phyloP scores from a whole-genome alignment of 2,888 invertebrate species.

The Dione juno region DNA sequence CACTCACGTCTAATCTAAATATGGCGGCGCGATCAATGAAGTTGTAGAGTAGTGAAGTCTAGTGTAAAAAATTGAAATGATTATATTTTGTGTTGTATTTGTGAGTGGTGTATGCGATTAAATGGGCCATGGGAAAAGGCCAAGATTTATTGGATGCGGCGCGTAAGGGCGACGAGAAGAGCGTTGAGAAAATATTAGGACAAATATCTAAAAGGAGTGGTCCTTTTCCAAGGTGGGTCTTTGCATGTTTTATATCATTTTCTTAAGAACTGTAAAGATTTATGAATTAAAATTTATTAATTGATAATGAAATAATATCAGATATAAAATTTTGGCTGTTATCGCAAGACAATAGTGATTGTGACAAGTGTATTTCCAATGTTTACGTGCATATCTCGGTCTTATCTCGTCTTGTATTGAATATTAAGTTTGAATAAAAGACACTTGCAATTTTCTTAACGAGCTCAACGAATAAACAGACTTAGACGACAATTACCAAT shows the following conservation, averaged over 20 bases:
- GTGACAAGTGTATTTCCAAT: constrained; percentile 53
- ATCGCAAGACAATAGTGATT: constrained; percentile 52
- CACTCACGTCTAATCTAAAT: constrained; percentile 81
- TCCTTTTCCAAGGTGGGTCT: constrained; percentile 94
- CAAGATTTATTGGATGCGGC: constrained; percentile 98
- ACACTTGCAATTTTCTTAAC: constrained; percentile 34
- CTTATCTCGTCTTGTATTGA: constrained; percentile 34
- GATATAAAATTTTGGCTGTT: constrained; percentile 10
- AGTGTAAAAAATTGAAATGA: constrained; percentile 79
- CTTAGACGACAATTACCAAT: constrained; percentile 38
- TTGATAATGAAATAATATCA: not conserved
- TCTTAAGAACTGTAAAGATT: constrained; percentile 16
- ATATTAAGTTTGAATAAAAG: constrained; percentile 26
- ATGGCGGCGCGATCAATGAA: constrained; percentile 92
- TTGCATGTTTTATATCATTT: constrained; percentile 57
- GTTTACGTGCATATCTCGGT: constrained; percentile 62
- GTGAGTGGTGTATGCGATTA: constrained; percentile 69
- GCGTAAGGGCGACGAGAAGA: constrained; percentile 93
- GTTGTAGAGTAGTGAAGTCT: constrained; percentile 82
- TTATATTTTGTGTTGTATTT: constrained; percentile 78
- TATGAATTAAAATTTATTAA: constrained; percentile 5
- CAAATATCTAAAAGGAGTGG: constrained; percentile 96
- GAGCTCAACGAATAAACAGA: constrained; percentile 37
- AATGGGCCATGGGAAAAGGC: constrained; percentile 95
- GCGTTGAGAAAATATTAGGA: constrained; percentile 95